Evolutionary conservation across 2,888 invertebrate species (phyloP), one percentile per base, ranked within the genome.

Genomic region (Cetonia aurata): DNA sequence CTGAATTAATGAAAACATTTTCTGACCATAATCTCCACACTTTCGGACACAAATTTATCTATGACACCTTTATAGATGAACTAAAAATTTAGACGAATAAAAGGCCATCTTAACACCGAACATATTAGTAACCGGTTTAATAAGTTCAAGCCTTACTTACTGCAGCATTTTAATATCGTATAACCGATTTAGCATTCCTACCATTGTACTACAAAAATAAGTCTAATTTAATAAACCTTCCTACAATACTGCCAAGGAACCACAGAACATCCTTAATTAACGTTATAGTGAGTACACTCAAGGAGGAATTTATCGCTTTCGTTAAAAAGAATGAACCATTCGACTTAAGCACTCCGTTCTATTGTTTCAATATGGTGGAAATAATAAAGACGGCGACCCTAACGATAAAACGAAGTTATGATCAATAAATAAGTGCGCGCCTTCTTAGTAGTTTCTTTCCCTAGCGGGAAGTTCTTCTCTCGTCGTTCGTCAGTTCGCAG

Each of bases 321-420:
- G 50, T 37, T 65, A 50, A 65, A 65, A 50, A 65, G 62, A 50
- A 65, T 41, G 62, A 50, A 65, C 70, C 57, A 65, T 66, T 57
- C 68, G 55, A 59, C 66, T 67, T 52, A 46, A 15, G 48, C 48
- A 57, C 37, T 50, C 50, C 37, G 15, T 37, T 68, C 73, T 72
- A 72, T 74, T 74, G 71, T 74, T 72, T 72, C 72, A 73, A 71
- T 70, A 69, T 70, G 73, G 73, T 59, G 73, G 70, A 73, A 71
- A 73, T 73, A 73, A 71, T 73, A 73, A 73, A 70, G 71, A 65
- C 60, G 71, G 48, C 60, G 48, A 65, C 37, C 44, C 67, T 67
- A 57, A 73, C 70, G 69, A 73, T 73, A 73, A 73, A 73, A 70
- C 71, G 65, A 70, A 73, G 70, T 73, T 72, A 73, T 73, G 71